These are phyloP conservation scores for Hoplodrina ambigua DNA, from an alignment of 2,888 invertebrate species.

Conservation along the genomic window DNA sequence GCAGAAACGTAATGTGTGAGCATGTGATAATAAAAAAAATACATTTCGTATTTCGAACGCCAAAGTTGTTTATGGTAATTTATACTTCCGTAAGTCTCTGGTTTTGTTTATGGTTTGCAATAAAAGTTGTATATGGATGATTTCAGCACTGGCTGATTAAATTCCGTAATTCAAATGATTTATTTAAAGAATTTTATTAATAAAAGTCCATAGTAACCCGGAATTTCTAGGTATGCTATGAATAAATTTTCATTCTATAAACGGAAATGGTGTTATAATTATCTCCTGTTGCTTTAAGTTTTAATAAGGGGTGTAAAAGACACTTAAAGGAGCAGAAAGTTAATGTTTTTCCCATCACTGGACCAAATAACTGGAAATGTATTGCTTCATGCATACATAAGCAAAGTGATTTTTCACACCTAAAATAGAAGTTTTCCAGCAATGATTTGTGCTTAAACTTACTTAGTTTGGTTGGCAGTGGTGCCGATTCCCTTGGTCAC, in stretches of 20 bases:
- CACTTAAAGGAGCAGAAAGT: too few species aligned
- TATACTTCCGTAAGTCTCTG: constrained; percentile 17
- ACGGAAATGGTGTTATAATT: not conserved
- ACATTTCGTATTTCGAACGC: constrained; percentile 20
- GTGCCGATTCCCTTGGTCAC: too few species aligned
- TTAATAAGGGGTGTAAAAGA: too few species aligned
- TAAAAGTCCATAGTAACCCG: not conserved
- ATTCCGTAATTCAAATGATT: not conserved
- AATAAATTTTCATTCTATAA: constrained; percentile 7
- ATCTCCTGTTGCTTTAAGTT: too few species aligned
- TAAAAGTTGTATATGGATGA: constrained; percentile 29
- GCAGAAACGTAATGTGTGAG: constrained; percentile 1
- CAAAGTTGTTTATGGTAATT: constrained; percentile 30
- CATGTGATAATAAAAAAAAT: constrained; percentile 12
- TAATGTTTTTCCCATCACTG: too few species aligned
- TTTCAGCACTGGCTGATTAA: constrained; percentile 31
- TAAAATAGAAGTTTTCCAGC: too few species aligned
- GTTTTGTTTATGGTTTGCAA: constrained; percentile 19
- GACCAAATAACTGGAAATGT: too few species aligned
- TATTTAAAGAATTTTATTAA: constrained; percentile 10
- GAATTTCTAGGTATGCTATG: not conserved
- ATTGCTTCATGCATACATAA: too few species aligned
- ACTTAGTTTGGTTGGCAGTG: too few species aligned
- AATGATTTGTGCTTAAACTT: too few species aligned
- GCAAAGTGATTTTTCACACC: too few species aligned